Conservation (phyloP, 2,888 invertebrate species). For the Drosophila fulvimacula region DNA sequence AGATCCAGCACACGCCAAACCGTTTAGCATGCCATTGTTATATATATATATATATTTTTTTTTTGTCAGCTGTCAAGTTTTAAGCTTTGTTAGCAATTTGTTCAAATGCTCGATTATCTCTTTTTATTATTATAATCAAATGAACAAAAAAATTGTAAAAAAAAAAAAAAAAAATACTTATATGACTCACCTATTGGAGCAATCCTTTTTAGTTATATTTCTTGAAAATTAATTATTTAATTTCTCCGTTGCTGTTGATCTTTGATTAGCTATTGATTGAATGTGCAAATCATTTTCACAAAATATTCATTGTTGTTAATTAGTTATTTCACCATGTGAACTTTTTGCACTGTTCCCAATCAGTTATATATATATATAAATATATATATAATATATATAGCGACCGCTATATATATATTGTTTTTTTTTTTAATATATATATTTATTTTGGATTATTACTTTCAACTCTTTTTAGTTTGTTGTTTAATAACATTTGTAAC, state of each 20-base stretch:
- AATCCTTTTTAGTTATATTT: constrained; percentile 9
- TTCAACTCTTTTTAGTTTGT: constrained; percentile 1
- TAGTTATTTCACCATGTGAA: constrained; percentile 60
- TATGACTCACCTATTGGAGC: constrained; percentile 30
- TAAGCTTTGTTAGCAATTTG: constrained; percentile 3
- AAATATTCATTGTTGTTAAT: constrained; percentile 42
- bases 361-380: background rate
- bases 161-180: background rate
- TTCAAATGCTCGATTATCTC: background rate
- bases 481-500: constrained; percentile 17
- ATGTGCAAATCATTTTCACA: constrained; percentile 51
- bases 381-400: too few species aligned
- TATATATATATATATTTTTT: constrained; percentile 13
- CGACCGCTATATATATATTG: background rate
- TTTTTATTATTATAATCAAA: background rate
- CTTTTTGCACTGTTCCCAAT: constrained; percentile 43
- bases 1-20: constrained; percentile 22
- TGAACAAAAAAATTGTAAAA: too few species aligned
- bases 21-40: constrained; percentile 3
- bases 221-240: background rate
- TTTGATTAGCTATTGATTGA: constrained; percentile 3
- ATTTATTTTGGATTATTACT: constrained; percentile 1
- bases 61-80: constrained; percentile 3
- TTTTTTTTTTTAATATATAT: background rate
- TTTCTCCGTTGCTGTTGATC: background rate